Evolutionary conservation across 2,797 vertebrate species (phyloP), one percentile per base, ranked within the genome.

Genomic region (Enteromius argenteus): DNA sequence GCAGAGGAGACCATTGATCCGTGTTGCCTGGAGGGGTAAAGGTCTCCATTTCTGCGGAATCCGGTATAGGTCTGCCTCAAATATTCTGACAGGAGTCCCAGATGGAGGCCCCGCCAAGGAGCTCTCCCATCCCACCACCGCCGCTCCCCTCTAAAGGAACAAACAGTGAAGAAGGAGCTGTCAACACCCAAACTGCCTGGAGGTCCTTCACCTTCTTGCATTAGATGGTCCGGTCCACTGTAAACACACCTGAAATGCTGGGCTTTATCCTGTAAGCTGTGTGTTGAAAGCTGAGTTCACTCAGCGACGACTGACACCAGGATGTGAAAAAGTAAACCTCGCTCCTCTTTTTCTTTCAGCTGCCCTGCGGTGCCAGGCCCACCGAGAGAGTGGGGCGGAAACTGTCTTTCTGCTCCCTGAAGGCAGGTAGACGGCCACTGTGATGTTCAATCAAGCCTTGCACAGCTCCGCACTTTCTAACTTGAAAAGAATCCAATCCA

Each of bases 181-280:
- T 83, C 81, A 83, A 51, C 81, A 83, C 72, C 46, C 14, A 53
- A 53, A 74, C 60, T 83, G 71, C 81, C 81, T 53, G 72, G 81
- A 76, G 81, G 81, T 68, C 56, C 81, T 83, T 67, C 72, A 67
- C 62, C 81, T 56, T 27, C 44, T 83, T 66, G 32, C 62, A 83
- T 68, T 39, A 30, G 60, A 75, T 64, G 73, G 76, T 62, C 23
- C 64, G 72, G 74, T 32, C 66, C 66, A 72, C 80, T 78, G 80
- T 78, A 86, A 86, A 86, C 84, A 82, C 66, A 78, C 84, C 79
- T 86, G 73, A 78, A 77, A 53, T 30, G 17, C 53, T 69, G 14
- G 46, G 73, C 51, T 77, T 81, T 30, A 46, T 81, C 44, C 42
- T 51, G 56, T 74, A 23, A 68, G 46, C 71, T 30, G 44, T n/a